phyloP scores from a whole-genome alignment of 2,113 vertebrate species.

The Mustela lutreola region DNA sequence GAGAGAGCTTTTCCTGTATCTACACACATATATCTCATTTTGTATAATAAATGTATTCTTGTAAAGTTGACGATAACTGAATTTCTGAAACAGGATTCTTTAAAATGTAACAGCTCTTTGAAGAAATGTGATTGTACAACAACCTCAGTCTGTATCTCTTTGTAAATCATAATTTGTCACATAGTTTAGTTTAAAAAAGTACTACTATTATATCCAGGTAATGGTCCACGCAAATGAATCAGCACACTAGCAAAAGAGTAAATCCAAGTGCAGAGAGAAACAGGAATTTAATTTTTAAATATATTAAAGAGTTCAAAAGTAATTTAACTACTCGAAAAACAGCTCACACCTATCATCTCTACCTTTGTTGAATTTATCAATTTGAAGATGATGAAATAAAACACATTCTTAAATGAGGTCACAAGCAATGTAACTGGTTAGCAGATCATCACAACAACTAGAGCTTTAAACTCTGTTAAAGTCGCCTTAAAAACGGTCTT shows the following conservation, averaged over 20 bases:
- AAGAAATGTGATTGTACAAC: background rate
- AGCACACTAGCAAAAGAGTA: background rate
- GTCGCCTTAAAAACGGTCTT: constrained; percentile 13
- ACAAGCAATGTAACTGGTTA: background rate
- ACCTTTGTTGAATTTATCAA: constrained; percentile 1
- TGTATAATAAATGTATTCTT: background rate
- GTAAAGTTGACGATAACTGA: background rate
- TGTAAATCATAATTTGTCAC: constrained; percentile 48
- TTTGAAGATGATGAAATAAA: constrained; percentile 52
- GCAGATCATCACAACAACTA: background rate
- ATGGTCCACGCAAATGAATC: background rate
- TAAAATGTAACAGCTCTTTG: background rate
- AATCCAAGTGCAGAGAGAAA: constrained; percentile 53
- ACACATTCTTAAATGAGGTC: constrained; percentile 36
- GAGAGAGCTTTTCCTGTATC: background rate
- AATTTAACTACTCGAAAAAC: constrained; percentile 37
- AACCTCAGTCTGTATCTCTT: background rate
- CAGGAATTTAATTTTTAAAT: background rate
- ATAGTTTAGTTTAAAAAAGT: background rate
- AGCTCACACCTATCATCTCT: background rate
- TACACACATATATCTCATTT: background rate
- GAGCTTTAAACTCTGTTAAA: background rate
- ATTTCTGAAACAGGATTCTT: constrained; percentile 22
- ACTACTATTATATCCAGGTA: background rate
- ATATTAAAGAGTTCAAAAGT: background rate